Conservation (phyloP, 1,140 invertebrate species). For the Drosophila triauraria region DNA sequence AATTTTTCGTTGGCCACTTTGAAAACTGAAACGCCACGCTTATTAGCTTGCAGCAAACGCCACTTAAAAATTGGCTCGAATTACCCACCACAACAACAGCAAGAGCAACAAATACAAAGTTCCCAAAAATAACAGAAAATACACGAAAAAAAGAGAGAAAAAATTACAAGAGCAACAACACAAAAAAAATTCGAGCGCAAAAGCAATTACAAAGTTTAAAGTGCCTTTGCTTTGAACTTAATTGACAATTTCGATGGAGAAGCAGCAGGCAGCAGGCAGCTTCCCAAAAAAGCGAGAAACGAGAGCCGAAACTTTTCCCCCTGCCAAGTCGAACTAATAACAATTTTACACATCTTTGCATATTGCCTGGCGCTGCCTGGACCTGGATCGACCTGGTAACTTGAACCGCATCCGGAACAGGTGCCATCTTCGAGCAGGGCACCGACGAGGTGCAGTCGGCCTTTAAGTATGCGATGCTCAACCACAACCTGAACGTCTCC, state of each 20-base stretch:
- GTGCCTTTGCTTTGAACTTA: slow-evolving; percentile 80
- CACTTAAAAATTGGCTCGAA: slow-evolving; percentile 70
- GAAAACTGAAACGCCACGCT: slow-evolving; percentile 71
- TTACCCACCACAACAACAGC: slow-evolving; percentile 47
- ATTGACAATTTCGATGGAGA: slow-evolving; percentile 71
- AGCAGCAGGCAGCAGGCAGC: slow-evolving; percentile 20
- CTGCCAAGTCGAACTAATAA: slow-evolving; percentile 16
- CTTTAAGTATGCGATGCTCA: slow-evolving; percentile 93
- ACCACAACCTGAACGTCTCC: slow-evolving; percentile 92
- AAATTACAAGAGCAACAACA: slow-evolving; percentile 49
- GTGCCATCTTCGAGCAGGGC: slow-evolving; percentile 95
- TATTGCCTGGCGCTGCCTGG: slow-evolving; percentile 6
- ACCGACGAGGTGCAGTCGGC: slow-evolving; percentile 95
- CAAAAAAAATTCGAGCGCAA: slow-evolving; percentile 76
- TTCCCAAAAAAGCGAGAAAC: slow-evolving; percentile 19
- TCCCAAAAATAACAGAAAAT: background rate
- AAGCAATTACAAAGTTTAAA: slow-evolving; percentile 83
- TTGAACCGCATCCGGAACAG: slow-evolving; percentile 85
- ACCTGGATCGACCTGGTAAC: slow-evolving; percentile 1
- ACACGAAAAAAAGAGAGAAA: slow-evolving; percentile 10
- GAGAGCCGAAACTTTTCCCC: slow-evolving; percentile 37
- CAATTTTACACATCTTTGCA: slow-evolving; percentile 47
- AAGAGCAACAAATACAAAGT: slow-evolving; percentile 24
- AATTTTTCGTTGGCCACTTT: slow-evolving; percentile 50
- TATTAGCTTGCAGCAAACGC: slow-evolving; percentile 72